Conservation (phyloP, 2,113 vertebrate genomes). For the Oostethus manadensis region DNA sequence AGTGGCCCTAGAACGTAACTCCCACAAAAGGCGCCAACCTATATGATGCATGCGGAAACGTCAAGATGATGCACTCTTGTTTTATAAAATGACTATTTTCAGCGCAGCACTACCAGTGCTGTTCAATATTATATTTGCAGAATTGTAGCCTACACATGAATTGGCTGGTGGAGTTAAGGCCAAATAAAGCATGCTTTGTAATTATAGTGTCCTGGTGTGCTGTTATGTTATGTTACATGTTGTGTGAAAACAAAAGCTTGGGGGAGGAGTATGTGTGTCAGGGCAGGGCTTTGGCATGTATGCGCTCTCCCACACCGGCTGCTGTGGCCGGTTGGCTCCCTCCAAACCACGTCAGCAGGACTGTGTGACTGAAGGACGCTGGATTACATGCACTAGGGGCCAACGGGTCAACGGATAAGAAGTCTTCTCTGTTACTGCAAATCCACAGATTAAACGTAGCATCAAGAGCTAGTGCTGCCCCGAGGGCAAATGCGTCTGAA, state of each 20-base stretch:
- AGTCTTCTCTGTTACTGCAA: conserved; percentile 76
- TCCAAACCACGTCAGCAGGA: conserved; percentile 54
- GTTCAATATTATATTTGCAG: conserved; percentile 3
- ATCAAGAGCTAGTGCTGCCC: conserved; percentile 54
- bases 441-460: conserved; percentile 73
- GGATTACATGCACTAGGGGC: conserved; percentile 61
- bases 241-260: conserved; percentile 48
- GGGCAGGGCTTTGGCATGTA: conserved; percentile 26
- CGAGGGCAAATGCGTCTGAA: conserved; percentile 57
- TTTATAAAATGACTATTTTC: conserved; percentile 29
- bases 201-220: conserved; percentile 19
- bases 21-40: too few species aligned
- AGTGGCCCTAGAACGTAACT: too few species aligned
- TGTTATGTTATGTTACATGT: neutral
- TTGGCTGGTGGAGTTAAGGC: conserved; percentile 22
- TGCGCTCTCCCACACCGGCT: conserved; percentile 26
- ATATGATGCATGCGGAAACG: too few species aligned
- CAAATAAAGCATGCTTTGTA: conserved; percentile 32
- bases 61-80: neutral
- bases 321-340: conserved; percentile 33
- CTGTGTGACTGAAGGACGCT: conserved; percentile 52
- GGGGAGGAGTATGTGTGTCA: conserved; percentile 54
- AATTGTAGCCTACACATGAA: neutral
- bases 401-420: conserved; percentile 71
- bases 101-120: neutral